Conservation (phyloP, 1,140 invertebrate species). For the Cyclina sinensis region DNA sequence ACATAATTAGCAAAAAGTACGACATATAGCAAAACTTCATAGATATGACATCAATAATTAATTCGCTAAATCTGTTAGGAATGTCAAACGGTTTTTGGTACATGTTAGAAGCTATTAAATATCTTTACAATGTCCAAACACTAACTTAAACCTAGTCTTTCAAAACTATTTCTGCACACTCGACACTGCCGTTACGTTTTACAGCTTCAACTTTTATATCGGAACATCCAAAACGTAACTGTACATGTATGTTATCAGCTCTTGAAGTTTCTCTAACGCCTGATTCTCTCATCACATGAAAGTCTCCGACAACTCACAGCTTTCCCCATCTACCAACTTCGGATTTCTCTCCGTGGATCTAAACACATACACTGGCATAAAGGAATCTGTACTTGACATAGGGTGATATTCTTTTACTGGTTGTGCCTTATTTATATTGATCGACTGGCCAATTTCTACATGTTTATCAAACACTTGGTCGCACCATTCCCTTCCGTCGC, state of each 20-base stretch:
- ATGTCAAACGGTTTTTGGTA: too few relatives aligned
- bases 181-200: neutral
- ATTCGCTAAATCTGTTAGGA: too few relatives aligned
- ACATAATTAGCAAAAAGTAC: too few relatives aligned
- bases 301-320: constrained; percentile 14
- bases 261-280: neutral
- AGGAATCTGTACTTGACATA: neutral
- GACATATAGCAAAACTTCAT: too few relatives aligned
- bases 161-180: neutral
- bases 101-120: too few relatives aligned
- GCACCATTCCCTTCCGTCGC: constrained; percentile 9
- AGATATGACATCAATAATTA: too few relatives aligned
- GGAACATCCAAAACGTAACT: neutral
- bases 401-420: constrained; percentile 39
- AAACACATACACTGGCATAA: neutral
- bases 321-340: constrained; percentile 12
- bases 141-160: too few relatives aligned
- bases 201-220: constrained; percentile 6
- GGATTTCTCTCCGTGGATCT: neutral
- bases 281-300: neutral
- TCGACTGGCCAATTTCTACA: constrained; percentile 48
- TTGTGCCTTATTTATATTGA: constrained; percentile 54
- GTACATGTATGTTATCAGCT: neutral
- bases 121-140: too few relatives aligned
- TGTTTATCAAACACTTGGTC: constrained; percentile 27